These are phyloP conservation scores for Trachelus tabidus DNA, from an alignment of 2,888 invertebrate species.

Conservation along the genomic window DNA sequence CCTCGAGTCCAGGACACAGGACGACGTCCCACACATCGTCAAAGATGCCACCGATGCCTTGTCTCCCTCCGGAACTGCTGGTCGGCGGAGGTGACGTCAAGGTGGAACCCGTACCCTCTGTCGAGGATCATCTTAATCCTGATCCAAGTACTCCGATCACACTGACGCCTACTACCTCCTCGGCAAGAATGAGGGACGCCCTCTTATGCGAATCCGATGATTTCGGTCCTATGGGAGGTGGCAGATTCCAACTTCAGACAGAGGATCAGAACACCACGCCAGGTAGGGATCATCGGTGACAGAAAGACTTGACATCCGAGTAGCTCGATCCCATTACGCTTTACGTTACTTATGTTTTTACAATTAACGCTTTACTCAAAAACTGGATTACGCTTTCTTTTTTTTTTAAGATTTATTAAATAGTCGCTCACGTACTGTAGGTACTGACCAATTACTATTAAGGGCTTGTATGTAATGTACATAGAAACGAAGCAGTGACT, in stretches of 20 bases:
- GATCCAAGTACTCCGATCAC: constrained; percentile 7
- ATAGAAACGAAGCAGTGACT: not conserved
- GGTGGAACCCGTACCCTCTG: constrained; percentile 44
- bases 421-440: not conserved
- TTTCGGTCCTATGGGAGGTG: constrained; percentile 79
- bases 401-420: not conserved
- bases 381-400: not conserved
- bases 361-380: not conserved
- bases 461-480: not conserved
- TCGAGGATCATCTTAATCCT: constrained; percentile 32
- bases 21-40: constrained; percentile 35
- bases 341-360: not conserved
- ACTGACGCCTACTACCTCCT: constrained; percentile 28
- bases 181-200: constrained; percentile 72
- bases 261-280: constrained; percentile 74
- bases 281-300: constrained; percentile 40
- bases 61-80: constrained; percentile 52
- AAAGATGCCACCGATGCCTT: constrained; percentile 43
- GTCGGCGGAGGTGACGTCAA: constrained; percentile 38
- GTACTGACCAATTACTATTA: not conserved
- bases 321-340: not conserved
- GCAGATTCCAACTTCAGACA: constrained; percentile 77
- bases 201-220: constrained; percentile 82
- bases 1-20: constrained; percentile 15
- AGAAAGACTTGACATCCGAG: not conserved